Conservation (phyloP, 2,888 invertebrate genomes). For the Stratiomys singularior region DNA sequence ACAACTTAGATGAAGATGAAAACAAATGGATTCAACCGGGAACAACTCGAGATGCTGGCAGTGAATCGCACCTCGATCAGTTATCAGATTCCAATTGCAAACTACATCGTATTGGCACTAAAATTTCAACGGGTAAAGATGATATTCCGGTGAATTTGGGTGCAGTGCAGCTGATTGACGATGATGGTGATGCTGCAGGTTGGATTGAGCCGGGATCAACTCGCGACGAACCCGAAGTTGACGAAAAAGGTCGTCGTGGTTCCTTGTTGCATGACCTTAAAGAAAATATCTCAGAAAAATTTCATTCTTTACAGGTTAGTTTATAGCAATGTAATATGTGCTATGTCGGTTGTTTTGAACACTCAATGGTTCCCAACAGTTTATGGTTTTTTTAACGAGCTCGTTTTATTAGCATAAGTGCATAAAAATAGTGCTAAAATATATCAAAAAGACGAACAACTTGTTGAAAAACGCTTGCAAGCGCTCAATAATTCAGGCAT, state of each 20-base stretch:
- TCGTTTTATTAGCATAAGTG: not conserved
- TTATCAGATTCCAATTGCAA: slow-evolving; percentile 35
- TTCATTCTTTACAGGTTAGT: slow-evolving; percentile 55
- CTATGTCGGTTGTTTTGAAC: not conserved
- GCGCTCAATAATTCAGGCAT: too few species aligned
- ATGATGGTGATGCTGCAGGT: slow-evolving; percentile 55
- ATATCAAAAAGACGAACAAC: too few species aligned
- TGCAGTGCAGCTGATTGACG: not conserved
- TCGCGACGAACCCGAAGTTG: slow-evolving; percentile 58
- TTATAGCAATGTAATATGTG: not conserved
- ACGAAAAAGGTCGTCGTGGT: slow-evolving; percentile 55
- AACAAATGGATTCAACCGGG: slow-evolving; percentile 54
- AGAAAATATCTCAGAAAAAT: slow-evolving; percentile 55
- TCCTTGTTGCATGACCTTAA: slow-evolving; percentile 59
- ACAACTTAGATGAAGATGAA: slow-evolving; percentile 43
- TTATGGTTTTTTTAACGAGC: not conserved
- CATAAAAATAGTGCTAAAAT: too few species aligned
- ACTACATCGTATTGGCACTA: slow-evolving; percentile 28
- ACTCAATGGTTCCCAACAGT: slow-evolving; percentile 10
- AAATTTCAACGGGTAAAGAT: not conserved
- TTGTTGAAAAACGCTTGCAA: too few species aligned
- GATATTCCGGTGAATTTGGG: slow-evolving; percentile 12
- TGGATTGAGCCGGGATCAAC: slow-evolving; percentile 63
- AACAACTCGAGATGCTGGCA: slow-evolving; percentile 46
- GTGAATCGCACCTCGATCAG: not conserved